A percentile compares a stretch with the other conserved stretches of the same genome.
phyloP scores from a whole-genome alignment of 2,888 invertebrate species.

The Stictocephala bisonia region DNA sequence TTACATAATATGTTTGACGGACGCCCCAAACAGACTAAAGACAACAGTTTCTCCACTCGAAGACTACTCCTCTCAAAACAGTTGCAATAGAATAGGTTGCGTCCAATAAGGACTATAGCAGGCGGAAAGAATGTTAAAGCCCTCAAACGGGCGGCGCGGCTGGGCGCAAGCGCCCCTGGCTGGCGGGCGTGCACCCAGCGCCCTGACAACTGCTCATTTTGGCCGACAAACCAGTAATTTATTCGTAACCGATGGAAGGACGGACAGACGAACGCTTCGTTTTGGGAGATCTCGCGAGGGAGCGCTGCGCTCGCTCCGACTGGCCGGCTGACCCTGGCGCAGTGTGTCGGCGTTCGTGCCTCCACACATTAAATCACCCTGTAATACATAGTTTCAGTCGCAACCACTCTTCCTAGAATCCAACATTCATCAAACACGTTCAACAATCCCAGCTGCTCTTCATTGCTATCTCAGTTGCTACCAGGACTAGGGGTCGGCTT shows the following conservation, averaged over 20 bases:
- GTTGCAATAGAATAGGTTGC: no score
- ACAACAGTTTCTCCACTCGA: no score
- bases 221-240: slow-evolving; percentile 41
- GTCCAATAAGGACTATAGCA: no score
- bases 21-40: no score
- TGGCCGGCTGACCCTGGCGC: not conserved
- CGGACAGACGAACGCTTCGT: slow-evolving; percentile 16
- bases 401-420: slow-evolving; percentile 24
- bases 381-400: slow-evolving; percentile 38
- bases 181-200: slow-evolving; percentile 14
- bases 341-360: slow-evolving; percentile 30
- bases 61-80: no score
- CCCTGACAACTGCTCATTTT: slow-evolving; percentile 40
- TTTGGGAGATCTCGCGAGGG: not conserved
- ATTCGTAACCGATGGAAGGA: slow-evolving; percentile 39
- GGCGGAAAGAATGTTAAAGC: slow-evolving; percentile 34
- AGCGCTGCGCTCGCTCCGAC: not conserved
- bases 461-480: no score
- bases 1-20: no score
- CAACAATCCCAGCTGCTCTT: slow-evolving; percentile 26
- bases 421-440: slow-evolving; percentile 39
- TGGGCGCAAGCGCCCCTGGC: not conserved
- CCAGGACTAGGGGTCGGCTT: no score
- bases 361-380: slow-evolving; percentile 37
- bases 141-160: not conserved